Base-by-base conservation (phyloP, 2,888 invertebrate genomes). In the Apoderus coryli region DNA sequence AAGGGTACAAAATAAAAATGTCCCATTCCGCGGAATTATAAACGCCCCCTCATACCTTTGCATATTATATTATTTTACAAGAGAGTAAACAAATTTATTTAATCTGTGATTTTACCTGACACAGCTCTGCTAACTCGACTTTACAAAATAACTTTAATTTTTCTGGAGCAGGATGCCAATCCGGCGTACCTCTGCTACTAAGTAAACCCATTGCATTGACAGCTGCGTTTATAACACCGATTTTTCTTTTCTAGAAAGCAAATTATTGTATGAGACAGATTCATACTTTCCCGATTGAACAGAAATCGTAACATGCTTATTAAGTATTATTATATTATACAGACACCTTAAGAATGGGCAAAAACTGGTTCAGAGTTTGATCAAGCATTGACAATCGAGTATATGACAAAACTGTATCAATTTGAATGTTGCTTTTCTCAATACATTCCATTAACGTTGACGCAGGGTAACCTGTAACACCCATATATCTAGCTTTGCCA, bases 381-480 rank as follows among this genome's bases (percentile, higher is more conserved):
- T 93, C 90, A 34, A 81, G 63, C 16, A 93, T 64, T 1, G 82
- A 82, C 14, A 76, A 73, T 42, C 88, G 73, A 4, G 79, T 64
- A 50, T 92, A 93, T 1, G 76, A 73, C 10, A 92, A 62, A 11
- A 89, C 57, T 2, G 73, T 64, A 16, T 78, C 72, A 34, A 88
- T 73, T 39, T 67, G 67, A 9, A 47, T 35, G 9, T 25, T 27
- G 49, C 64, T 72, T 33, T 63, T 69, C 45, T 77, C 69, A 4
- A 86, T 59, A 24, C 80, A 69, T 42, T 81, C 77, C 55, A 76
- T 75, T 47, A 93, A 62, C 13, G 72, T 61, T 0, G 72, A 70
- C 5, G 92, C 59, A 10, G 86, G 80, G 57, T 93, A 93, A 10
- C 79, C 82, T 0, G 90, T 89, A 6, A 92, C 57, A 1, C 93